Conservation (phyloP, 1,140 invertebrate species). For the Asobara japonica region DNA sequence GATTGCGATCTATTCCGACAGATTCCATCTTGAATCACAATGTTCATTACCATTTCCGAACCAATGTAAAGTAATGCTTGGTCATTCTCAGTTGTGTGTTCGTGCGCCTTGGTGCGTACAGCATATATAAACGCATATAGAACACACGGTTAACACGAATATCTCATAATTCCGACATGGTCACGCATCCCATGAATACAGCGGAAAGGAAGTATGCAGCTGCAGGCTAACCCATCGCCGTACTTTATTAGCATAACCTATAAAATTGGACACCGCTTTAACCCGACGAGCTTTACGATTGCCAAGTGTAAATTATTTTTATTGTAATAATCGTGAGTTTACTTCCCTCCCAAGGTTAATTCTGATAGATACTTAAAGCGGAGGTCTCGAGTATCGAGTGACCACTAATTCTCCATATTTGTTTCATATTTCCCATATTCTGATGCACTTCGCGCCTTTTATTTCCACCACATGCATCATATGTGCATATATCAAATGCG, state of each 20-base stretch:
- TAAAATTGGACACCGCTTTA: constrained; percentile 56
- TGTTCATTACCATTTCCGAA: too few species aligned
- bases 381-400: neutral
- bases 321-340: neutral
- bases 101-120: neutral
- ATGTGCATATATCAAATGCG: too few species aligned
- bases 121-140: constrained; percentile 30
- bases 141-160: constrained; percentile 45
- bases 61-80: too few species aligned
- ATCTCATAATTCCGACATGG: constrained; percentile 57
- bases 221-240: constrained; percentile 43
- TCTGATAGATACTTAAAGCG: neutral
- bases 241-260: constrained; percentile 64
- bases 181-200: constrained; percentile 50
- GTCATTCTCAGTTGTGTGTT: constrained; percentile 23
- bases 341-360: neutral
- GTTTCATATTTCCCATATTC: constrained; percentile 3
- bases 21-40: too few species aligned
- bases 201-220: constrained; percentile 44
- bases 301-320: constrained; percentile 57
- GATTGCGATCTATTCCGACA: neutral
- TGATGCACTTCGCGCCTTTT: too few species aligned
- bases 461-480: too few species aligned
- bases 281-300: constrained; percentile 48
- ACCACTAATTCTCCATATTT: too few species aligned